phyloP scores from a whole-genome alignment of 2,113 vertebrate species.

The Cathartes aura region DNA sequence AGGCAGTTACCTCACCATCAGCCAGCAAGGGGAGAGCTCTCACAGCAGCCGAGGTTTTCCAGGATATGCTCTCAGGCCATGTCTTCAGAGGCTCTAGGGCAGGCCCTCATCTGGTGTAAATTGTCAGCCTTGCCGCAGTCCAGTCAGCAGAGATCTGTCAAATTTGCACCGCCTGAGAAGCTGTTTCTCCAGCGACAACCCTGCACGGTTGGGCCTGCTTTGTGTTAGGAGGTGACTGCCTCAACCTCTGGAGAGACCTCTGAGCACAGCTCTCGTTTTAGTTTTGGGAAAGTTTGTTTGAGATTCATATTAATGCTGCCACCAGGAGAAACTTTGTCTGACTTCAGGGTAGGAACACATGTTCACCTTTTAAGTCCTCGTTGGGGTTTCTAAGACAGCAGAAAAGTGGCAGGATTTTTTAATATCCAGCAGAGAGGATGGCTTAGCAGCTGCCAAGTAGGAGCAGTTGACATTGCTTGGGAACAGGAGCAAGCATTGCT shows the following conservation, averaged over 20 bases:
- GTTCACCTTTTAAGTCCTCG: neutral
- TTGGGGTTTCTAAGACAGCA: neutral
- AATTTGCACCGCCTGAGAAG: neutral
- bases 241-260: neutral
- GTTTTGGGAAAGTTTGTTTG: neutral
- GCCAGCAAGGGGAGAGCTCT: neutral
- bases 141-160: neutral
- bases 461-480: neutral
- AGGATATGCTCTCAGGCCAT: neutral
- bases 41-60: neutral
- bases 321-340: neutral
- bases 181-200: neutral
- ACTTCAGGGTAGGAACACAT: neutral
- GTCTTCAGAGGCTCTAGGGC: neutral
- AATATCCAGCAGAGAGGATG: neutral
- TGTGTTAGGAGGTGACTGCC: neutral
- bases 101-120: neutral
- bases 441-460: constrained; percentile 6
- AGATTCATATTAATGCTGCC: neutral
- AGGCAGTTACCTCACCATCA: neutral
- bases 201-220: neutral
- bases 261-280: neutral
- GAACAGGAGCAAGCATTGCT: neutral
- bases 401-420: neutral
- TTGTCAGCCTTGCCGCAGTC: neutral